Evolutionary conservation across 2,888 invertebrate species (phyloP), one percentile per base, ranked within the genome.

Genomic region (Microctonus brassicae): DNA sequence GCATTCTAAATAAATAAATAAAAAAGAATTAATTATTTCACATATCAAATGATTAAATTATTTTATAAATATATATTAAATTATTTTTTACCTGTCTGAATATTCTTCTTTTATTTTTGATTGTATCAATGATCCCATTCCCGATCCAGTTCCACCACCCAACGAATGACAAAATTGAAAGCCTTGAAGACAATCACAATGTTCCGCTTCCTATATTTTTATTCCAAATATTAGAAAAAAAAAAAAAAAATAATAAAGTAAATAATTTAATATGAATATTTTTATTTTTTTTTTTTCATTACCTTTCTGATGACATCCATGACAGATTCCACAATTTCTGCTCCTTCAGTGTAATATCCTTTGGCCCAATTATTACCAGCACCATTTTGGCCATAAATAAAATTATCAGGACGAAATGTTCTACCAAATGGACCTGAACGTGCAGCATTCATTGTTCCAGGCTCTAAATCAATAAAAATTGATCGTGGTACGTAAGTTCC

Each of bases 91-190:
- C 75, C 76, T 72, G 73, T 84, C 83, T 2, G 91, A 91, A 81
- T 90, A 91, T 79, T 91, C 91, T 80, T 91, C 91, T 42, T 90
- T 85, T 77, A 91, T 90, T 80, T 91, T 91, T 62, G 89, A 89
- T 77, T 91, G 91, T 55, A 91, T 85, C 24, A 91, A 85, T 2
- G 91, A 91, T 61, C 91, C 91, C 90, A 91, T 89, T 68, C 91
- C 91, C 36, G 90, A 90, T 20, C 91, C 91, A 62, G 91, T 91
- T 47, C 91, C 91, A 73, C 91, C 91, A 64, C 91, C 90, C 22
- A 91, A 85, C 10, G 90, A 91, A 79, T 90, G 90, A 34, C 89
- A 88, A 55, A 90, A 81, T 80, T 90, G 90, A 83, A 90, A 90
- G 39, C 91, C 91, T 47, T 63, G 63, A 17, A 63, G 36, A n/a